Evolutionary conservation across 2,888 invertebrate genomes (phyloP).

Genomic region (Adelognathus sp.): DNA sequence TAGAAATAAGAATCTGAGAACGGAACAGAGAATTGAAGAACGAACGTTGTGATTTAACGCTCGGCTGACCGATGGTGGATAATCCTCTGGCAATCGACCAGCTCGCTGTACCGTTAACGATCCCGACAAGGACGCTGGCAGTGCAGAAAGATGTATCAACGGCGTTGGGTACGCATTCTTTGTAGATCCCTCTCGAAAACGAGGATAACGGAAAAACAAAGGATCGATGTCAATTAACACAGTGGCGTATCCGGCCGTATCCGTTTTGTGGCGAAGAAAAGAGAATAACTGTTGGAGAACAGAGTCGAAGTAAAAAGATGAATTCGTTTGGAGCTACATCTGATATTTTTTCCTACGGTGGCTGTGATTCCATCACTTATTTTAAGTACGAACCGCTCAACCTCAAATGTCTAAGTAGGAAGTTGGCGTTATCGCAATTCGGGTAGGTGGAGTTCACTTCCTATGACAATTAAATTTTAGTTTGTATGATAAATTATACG

Average conservation of each 20-base stretch:
- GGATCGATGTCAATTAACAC: not conserved
- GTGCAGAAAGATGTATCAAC: not conserved
- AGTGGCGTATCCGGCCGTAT: not conserved
- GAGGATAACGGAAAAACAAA: not conserved
- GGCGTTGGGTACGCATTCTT: not conserved
- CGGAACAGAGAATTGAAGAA: not conserved
- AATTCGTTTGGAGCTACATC: no score
- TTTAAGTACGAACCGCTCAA: no score
- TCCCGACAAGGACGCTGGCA: not conserved
- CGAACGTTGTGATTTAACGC: conserved; percentile 8
- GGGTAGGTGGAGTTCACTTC: not conserved
- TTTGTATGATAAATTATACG: not conserved
- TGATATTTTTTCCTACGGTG: no score
- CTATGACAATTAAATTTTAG: not conserved
- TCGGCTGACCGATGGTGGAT: not conserved
- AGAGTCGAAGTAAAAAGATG: no score
- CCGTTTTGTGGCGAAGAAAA: not conserved
- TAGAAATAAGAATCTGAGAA: not conserved
- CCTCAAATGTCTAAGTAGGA: not conserved
- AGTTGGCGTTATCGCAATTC: not conserved
- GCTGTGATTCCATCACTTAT: not conserved
- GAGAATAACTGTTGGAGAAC: not conserved
- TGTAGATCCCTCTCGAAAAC: not conserved
- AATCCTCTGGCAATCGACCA: not conserved
- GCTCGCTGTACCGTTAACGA: conserved; percentile 5